Base-by-base conservation (phyloP, 2,113 vertebrate species). In the Lathamus discolor region DNA sequence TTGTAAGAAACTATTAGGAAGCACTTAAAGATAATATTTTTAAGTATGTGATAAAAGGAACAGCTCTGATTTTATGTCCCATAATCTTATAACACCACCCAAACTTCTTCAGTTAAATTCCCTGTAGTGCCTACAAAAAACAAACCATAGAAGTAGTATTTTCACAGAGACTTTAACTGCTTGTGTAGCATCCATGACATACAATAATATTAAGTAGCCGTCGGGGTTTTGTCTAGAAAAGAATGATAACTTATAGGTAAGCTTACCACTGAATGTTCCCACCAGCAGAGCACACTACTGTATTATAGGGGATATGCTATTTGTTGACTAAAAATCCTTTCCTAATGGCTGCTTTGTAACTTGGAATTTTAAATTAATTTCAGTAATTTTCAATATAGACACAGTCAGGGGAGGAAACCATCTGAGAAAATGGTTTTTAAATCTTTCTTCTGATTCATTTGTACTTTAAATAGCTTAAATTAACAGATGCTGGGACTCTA, bases 401-500 rank as follows among this genome's bases (percentile, higher is more conserved):
- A 51, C 27, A 51, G 23, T 1, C 20, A 79, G 69, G 18, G 43
- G 28, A 80, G 44, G 19, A 91, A 91, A 69, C 3, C 62, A 70
- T 89, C 15, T 37, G 90, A 90, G 77, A 93, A 92, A 89, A 69
- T 1, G 9, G 22, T 37, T 91, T 92, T 2, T n/a, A 89, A 82
- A 49, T 46, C 61, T 33, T 88, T 88, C 52, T 44, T 93, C 44
- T 91, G 73, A 96, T 91, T 93, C 74, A 77, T 84, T 74, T 80
- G 61, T 80, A 73, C 88, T 88, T 96, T 77, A 95, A 95, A 95
- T 86, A 96, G 88, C 68, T 75, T 39, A 67, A 67, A 95, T 92
- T 92, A 93, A 81, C 96, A 96, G 90, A 93, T 92, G 96, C 88
- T 92, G 86, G 44, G 57, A 95, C 77, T 96, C 72, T 86, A 88